phyloP scores from a whole-genome alignment of 2,113 vertebrate genomes.

The Sylvilagus bachmani region DNA sequence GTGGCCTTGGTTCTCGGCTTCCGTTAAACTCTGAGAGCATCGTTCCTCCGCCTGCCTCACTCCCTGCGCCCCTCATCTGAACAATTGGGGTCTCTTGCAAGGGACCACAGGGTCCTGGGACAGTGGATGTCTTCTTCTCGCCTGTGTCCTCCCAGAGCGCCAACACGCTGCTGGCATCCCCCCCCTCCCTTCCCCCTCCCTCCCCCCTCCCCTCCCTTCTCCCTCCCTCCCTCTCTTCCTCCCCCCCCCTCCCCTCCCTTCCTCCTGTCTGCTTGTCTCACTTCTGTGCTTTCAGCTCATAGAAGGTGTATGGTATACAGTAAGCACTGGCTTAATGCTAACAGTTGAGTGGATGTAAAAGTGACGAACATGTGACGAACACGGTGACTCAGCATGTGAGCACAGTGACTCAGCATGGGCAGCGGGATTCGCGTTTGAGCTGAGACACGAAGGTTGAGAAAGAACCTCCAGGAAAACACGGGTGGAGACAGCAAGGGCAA shows the following conservation, averaged over 20 bases:
- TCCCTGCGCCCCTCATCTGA: background rate
- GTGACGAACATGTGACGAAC: no score
- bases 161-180: background rate
- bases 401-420: background rate
- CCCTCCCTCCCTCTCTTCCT: no score
- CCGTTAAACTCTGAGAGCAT: background rate
- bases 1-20: background rate
- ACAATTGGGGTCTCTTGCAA: background rate
- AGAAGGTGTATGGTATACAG: background rate
- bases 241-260: no score
- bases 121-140: fast-evolving
- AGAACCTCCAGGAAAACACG: background rate
- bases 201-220: no score
- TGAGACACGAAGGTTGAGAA: background rate
- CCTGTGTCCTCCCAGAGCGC: no score
- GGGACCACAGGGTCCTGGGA: background rate
- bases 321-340: background rate
- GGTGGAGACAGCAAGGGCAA: background rate
- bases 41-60: background rate
- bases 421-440: background rate
- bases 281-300: background rate
- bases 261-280: background rate
- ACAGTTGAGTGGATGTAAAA: background rate
- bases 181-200: no score
- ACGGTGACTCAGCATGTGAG: background rate